Evolutionary conservation across 2,797 vertebrate genomes (phyloP), one percentile per base, ranked within the genome.

Genomic region (Danio kyathit): DNA sequence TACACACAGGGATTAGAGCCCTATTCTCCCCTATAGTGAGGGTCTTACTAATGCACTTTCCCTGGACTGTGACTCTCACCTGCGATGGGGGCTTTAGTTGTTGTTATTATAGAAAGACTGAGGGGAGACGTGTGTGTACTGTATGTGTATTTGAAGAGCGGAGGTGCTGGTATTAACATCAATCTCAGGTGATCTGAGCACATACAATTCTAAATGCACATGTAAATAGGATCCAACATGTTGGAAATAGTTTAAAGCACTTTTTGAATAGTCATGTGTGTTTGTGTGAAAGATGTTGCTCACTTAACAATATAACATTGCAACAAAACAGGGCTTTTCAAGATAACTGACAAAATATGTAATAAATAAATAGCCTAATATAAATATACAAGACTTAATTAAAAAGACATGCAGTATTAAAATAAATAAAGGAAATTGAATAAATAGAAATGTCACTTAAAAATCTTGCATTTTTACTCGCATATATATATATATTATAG

Each of bases 1-100:
- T 85, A 84, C 83, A 82, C 66, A 44, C 29, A 77, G 86, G 90
- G 82, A 86, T 89, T 89, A 81, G 83, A 83, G 87, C 76, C 74
- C 86, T 73, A 79, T 88, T 88, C 83, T 86, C 54, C 38, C 71
- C 63, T 49, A 79, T 67, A n/a, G 19, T 82, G 81, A 82, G 80
- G 78, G 77, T 44, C 59, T 75, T 76, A 80, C n/a, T 64, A 69
- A 81, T 56, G 52, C 40, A 14, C 57, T 71, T 67, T 69, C 40
- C 63, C 10, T 65, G 71, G 57, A 54, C 48, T 60, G 17, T 19
- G 17, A 79, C 76, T 70, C 66, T 60, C 66, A 41, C 54, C 71
- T 74, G 56, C 21, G 4, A 13, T 8, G 10, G 51, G 19, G 49
- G 49, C 41, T 71, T 71, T 43, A 56, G 29, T 29, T 29, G n/a